Conservation (phyloP, 2,888 invertebrate genomes). For the Mycalesis mineus region DNA sequence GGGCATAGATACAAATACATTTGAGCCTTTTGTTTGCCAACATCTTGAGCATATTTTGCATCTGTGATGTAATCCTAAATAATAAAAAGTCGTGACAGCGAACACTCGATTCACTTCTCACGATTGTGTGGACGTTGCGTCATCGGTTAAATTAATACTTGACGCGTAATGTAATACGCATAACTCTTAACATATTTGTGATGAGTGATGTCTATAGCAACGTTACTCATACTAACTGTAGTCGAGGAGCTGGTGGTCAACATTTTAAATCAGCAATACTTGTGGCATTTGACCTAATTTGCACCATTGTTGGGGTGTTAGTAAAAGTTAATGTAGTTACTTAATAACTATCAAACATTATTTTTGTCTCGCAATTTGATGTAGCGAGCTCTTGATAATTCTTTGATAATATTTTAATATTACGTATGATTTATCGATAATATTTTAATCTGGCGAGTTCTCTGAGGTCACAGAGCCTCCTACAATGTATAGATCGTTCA, state of each 20-base stretch:
- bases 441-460: no score
- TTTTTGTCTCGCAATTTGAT: no score
- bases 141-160: neutral
- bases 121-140: conserved; percentile 1
- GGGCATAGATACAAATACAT: no score
- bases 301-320: no score
- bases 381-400: no score
- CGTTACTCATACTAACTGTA: conserved; percentile 24
- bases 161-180: conserved; percentile 15
- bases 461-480: no score
- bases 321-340: no score
- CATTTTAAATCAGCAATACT: neutral
- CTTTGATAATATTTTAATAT: no score
- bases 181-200: conserved; percentile 26
- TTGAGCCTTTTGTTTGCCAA: neutral
- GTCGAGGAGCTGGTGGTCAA: neutral
- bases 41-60: neutral
- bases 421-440: no score
- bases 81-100: neutral
- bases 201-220: conserved; percentile 10
- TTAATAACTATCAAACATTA: no score
- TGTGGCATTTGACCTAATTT: no score
- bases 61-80: neutral
- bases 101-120: neutral
- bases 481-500: no score